Percentiles rank a stretch among this genome's conserved stretches.
Conservation (phyloP, 1,140 invertebrate genomes). For the Drosophila subpulchrella region DNA sequence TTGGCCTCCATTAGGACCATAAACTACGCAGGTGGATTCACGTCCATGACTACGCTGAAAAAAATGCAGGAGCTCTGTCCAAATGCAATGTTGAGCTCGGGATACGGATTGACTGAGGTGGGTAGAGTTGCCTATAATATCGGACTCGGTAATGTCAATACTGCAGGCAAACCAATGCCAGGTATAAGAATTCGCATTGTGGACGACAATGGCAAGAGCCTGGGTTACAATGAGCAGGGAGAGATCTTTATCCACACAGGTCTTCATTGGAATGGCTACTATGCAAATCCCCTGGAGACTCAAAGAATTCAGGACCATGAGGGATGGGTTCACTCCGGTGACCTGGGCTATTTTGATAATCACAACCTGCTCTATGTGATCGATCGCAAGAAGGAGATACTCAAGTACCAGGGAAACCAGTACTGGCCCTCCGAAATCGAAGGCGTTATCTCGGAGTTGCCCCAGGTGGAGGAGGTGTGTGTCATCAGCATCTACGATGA, state of each 20-base stretch:
- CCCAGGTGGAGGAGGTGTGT: constrained; percentile 60
- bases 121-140: constrained; percentile 41
- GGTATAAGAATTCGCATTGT: constrained; percentile 60
- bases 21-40: constrained; percentile 49
- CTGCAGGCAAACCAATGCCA: constrained; percentile 43
- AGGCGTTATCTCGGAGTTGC: constrained; percentile 43
- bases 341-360: no score
- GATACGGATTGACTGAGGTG: constrained; percentile 62
- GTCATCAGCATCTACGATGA: constrained; percentile 70
- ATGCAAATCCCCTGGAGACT: no score
- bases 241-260: constrained; percentile 82
- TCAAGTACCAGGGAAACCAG: constrained; percentile 87
- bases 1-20: constrained; percentile 38
- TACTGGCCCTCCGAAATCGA: constrained; percentile 79
- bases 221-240: constrained; percentile 73
- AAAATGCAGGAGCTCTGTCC: constrained; percentile 53
- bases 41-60: constrained; percentile 32
- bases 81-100: constrained; percentile 34
- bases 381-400: constrained; percentile 82
- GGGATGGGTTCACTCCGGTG: constrained; percentile 88
- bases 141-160: constrained; percentile 28
- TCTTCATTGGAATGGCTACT: no score
- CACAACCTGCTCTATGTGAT: no score
- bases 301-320: no score
- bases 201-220: constrained; percentile 63